phyloP scores from a whole-genome alignment of 64 coral and sea anemone species.

The Pocillopora damicornis region DNA sequence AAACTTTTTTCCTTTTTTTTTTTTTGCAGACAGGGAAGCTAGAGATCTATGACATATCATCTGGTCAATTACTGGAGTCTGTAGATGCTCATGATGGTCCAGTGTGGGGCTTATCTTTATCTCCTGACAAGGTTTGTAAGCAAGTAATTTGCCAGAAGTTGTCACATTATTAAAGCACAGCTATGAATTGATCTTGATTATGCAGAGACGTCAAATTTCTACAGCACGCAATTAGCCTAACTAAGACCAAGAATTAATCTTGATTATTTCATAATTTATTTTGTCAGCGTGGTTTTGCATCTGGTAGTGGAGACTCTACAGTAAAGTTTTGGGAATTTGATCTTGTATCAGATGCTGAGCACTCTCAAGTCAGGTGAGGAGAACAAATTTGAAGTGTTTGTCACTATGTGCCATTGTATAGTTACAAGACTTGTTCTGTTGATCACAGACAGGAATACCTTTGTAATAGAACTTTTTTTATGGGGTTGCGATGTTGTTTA shows the following conservation, averaged over 20 bases:
- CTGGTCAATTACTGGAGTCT: constrained; percentile 85
- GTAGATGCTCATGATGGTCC: constrained; percentile 96
- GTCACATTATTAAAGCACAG: too few relatives aligned
- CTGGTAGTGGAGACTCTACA: constrained; percentile 90
- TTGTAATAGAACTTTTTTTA: too few relatives aligned
- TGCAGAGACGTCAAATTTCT: too few relatives aligned
- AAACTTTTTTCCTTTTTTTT: neutral
- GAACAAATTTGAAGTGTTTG: neutral
- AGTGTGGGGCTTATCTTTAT: constrained; percentile 78
- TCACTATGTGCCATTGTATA: neutral
- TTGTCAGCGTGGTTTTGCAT: constrained; percentile 84
- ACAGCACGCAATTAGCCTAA: too few relatives aligned
- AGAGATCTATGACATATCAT: constrained; percentile 84
- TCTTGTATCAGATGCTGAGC: constrained; percentile 78
- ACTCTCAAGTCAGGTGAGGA: constrained; percentile 72
- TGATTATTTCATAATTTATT: constrained; percentile 7
- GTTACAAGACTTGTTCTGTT: too few relatives aligned
- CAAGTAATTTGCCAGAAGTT: too few relatives aligned
- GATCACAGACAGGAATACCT: too few relatives aligned
- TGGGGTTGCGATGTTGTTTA: too few relatives aligned
- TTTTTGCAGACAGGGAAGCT: constrained; percentile 68
- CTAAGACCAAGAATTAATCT: neutral
- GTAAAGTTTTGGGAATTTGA: constrained; percentile 99
- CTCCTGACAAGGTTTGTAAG: constrained; percentile 74
- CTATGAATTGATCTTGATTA: too few relatives aligned